Percentiles rank a stretch among this genome's conserved stretches.
phyloP scores from a whole-genome alignment of 2,113 vertebrate genomes.

The Clarias macrocephalus region DNA sequence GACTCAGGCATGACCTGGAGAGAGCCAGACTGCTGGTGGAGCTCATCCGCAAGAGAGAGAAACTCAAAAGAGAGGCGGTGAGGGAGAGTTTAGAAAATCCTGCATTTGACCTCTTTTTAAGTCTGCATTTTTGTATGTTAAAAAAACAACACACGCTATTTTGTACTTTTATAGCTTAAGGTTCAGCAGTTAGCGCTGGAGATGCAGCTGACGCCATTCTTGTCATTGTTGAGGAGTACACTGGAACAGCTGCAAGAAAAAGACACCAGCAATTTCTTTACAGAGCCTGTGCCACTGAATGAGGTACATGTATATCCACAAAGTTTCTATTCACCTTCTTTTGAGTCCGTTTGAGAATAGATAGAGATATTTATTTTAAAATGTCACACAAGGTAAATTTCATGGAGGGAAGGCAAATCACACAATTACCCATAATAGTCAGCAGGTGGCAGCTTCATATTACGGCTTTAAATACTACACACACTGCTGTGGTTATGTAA shows the following conservation, averaged over 20 bases:
- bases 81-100: slow-evolving; percentile 46
- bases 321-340: neutral
- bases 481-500: too few relatives aligned
- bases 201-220: slow-evolving; percentile 95
- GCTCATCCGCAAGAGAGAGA: slow-evolving; percentile 97
- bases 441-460: too few relatives aligned
- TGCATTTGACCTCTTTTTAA: neutral
- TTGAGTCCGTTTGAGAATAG: neutral
- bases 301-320: slow-evolving; percentile 77
- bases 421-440: too few relatives aligned
- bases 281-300: slow-evolving; percentile 93
- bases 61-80: slow-evolving; percentile 97
- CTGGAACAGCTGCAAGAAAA: slow-evolving; percentile 95
- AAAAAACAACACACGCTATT: neutral
- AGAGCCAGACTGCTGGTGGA: slow-evolving; percentile 94
- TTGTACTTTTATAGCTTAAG: slow-evolving; percentile 82
- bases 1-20: slow-evolving; percentile 94
- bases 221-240: slow-evolving; percentile 90
- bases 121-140: neutral
- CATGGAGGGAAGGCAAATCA: too few relatives aligned
- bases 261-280: slow-evolving; percentile 97
- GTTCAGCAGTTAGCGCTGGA: slow-evolving; percentile 94
- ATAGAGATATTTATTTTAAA: too few relatives aligned
- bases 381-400: too few relatives aligned
- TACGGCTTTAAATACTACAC: too few relatives aligned